phyloP scores from a whole-genome alignment of 2,113 vertebrate species.

The Ageneiosus marmoratus region DNA sequence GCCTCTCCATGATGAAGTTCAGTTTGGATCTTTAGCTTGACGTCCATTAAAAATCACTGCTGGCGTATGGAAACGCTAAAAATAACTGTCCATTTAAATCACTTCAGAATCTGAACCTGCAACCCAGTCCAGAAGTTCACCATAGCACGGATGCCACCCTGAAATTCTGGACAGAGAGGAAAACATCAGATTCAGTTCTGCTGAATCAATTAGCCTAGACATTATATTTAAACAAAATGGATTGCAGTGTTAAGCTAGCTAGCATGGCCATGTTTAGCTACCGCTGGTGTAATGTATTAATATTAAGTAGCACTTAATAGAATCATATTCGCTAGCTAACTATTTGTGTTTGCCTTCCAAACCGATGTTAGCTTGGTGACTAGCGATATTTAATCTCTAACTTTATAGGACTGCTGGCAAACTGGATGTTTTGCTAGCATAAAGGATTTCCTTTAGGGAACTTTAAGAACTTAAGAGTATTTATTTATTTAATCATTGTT shows the following conservation, averaged over 20 bases:
- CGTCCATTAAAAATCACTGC: slow-evolving; percentile 47
- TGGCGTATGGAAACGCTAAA: slow-evolving; percentile 25
- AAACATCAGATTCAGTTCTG: not conserved
- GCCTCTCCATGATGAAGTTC: slow-evolving; percentile 63
- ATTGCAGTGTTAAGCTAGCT: not conserved
- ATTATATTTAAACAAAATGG: not conserved
- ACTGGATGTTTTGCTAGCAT: not conserved
- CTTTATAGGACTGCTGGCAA: not conserved
- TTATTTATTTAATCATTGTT: not conserved
- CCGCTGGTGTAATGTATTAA: not conserved
- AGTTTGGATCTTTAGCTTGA: slow-evolving; percentile 44
- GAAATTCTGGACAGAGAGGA: not conserved
- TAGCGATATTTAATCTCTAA: not conserved
- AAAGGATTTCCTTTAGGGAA: too few species aligned
- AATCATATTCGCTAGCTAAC: not conserved
- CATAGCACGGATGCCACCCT: not conserved
- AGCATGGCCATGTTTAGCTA: not conserved
- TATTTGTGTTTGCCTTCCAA: not conserved
- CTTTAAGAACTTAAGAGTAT: too few species aligned
- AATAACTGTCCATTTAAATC: slow-evolving; percentile 20
- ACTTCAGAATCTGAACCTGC: not conserved
- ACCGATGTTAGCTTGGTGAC: not conserved
- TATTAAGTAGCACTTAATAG: too few species aligned
- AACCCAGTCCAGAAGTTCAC: not conserved
- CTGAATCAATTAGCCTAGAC: not conserved